A percentile compares a stretch with the other conserved stretches of the same genome.
Conservation (phyloP, 2,797 vertebrate genomes). For the Typhlichthys eigenmanni region DNA sequence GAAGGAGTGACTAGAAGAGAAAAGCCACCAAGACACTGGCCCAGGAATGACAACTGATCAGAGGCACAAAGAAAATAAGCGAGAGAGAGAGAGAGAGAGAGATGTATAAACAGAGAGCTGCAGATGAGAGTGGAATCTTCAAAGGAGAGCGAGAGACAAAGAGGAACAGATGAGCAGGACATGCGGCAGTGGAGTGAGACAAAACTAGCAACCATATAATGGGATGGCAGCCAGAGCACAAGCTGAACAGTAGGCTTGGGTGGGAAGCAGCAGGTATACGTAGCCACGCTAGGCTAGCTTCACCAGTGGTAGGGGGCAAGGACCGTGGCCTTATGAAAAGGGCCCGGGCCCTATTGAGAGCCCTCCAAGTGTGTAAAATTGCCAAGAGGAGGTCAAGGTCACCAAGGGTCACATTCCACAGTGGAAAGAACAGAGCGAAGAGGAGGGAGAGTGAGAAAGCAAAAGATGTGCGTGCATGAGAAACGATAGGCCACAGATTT, state of each 20-base stretch:
- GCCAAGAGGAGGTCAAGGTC: conserved; percentile 73
- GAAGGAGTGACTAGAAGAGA: neutral
- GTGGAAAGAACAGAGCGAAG: conserved; percentile 38
- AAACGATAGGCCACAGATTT: no score
- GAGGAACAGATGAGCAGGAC: neutral
- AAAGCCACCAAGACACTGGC: neutral
- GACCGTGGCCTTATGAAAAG: conserved; percentile 60
- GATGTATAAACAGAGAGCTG: neutral
- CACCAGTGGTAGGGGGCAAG: conserved; percentile 29
- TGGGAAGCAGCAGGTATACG: conserved; percentile 38
- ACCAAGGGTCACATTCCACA: conserved; percentile 80
- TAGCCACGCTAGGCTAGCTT: conserved; percentile 24
- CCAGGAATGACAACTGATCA: conserved; percentile 24
- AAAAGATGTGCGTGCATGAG: conserved; percentile 14
- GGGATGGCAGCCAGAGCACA: no score
- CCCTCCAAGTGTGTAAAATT: conserved; percentile 79
- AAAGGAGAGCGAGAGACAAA: neutral
- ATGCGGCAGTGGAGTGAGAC: no score
- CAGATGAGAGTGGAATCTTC: neutral
- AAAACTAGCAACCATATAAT: no score
- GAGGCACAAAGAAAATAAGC: neutral
- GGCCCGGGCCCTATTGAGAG: conserved; percentile 69
- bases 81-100: neutral
- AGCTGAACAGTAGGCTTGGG: neutral
- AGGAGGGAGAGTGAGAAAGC: conserved; percentile 28